phyloP scores from a whole-genome alignment of 2,113 vertebrate genomes.

The Nyctibius bracteatus region DNA sequence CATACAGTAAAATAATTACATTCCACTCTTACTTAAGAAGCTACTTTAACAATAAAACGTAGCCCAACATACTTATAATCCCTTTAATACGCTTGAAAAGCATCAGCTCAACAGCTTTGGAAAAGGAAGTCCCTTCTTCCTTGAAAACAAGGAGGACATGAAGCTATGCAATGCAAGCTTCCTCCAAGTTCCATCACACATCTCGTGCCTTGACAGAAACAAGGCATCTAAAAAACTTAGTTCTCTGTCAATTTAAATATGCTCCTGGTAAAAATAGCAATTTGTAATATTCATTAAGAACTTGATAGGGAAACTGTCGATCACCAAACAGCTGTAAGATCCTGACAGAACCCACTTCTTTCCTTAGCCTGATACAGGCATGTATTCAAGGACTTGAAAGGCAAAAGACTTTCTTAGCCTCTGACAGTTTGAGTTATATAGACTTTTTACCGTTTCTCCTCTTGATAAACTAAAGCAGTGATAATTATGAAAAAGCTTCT shows the following conservation, averaged over 20 bases:
- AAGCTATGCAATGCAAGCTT: background rate
- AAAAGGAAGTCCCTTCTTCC: background rate
- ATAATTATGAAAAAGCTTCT: background rate
- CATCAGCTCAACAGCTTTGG: background rate
- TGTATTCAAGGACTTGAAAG: background rate
- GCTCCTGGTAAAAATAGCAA: background rate
- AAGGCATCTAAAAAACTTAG: background rate
- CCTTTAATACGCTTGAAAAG: background rate
- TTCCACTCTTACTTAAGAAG: background rate
- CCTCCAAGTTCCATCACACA: background rate
- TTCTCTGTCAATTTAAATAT: background rate
- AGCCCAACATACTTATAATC: background rate
- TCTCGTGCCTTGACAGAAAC: background rate
- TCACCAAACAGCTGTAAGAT: background rate
- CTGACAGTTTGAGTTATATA: background rate
- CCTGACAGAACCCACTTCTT: background rate
- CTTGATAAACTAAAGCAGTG: background rate
- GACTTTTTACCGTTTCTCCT: background rate
- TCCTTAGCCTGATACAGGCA: background rate
- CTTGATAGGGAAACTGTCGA: background rate
- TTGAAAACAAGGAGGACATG: background rate
- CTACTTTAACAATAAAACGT: background rate
- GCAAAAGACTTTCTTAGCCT: background rate
- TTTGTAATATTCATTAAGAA: background rate
- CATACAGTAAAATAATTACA: background rate